These are phyloP conservation scores for Cosmia trapezina DNA, from an alignment of 2,888 invertebrate genomes.

Conservation along the genomic window DNA sequence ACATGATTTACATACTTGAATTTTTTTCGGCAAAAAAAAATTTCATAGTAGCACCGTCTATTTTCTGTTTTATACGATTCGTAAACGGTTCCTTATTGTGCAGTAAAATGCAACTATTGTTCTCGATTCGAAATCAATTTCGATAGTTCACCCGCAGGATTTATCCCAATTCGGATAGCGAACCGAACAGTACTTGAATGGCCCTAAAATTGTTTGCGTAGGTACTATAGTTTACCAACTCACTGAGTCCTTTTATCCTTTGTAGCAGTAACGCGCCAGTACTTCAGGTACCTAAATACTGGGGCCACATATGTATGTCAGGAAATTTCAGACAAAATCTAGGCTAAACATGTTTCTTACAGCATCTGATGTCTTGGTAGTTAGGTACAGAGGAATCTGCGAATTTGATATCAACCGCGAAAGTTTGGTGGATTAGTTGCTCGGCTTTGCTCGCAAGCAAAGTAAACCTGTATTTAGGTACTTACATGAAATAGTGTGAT, in stretches of 20 bases:
- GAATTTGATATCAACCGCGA: constrained; percentile 20
- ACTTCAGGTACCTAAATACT: constrained; percentile 65
- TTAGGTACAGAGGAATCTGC: constrained; percentile 45
- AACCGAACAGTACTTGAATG: not conserved
- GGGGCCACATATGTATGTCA: constrained; percentile 64
- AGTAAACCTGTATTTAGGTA: not conserved
- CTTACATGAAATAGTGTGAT: not conserved
- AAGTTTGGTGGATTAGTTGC: not conserved
- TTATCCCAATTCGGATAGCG: not conserved
- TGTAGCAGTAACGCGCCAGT: constrained; percentile 15
- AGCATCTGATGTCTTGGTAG: constrained; percentile 70
- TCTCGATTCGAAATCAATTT: not conserved
- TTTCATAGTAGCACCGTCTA: too few relatives aligned
- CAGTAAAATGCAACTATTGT: not conserved
- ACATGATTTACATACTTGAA: too few relatives aligned
- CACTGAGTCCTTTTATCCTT: constrained; percentile 28
- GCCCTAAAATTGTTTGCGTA: constrained; percentile 2
- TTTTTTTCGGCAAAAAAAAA: too few relatives aligned
- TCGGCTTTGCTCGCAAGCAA: not conserved
- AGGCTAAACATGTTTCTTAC: constrained; percentile 53
- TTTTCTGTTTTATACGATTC: too few relatives aligned
- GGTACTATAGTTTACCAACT: constrained; percentile 12
- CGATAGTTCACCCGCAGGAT: not conserved
- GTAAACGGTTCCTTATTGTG: too few relatives aligned
- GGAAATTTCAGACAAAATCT: constrained; percentile 56